A percentile compares a stretch with the other conserved stretches of the same genome.
These are phyloP conservation scores for Zophobas morio DNA, from an alignment of 1,140 invertebrate species.

Conservation along the genomic window DNA sequence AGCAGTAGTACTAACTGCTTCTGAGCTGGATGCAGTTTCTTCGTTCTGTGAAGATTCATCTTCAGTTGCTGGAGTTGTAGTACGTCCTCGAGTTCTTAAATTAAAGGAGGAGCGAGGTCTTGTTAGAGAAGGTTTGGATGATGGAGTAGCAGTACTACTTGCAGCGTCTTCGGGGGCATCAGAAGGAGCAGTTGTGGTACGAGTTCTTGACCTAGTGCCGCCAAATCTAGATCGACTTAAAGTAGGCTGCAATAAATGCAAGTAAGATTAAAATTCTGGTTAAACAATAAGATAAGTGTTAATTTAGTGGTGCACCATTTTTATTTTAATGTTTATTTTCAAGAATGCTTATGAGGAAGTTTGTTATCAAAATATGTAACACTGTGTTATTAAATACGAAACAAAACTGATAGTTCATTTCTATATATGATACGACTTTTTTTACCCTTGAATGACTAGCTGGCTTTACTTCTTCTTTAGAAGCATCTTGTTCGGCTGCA, in stretches of 20 bases:
- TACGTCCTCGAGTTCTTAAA: slow-evolving; percentile 68
- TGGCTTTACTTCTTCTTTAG: slow-evolving; percentile 68
- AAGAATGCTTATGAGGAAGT: no score
- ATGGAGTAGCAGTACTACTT: slow-evolving; percentile 56
- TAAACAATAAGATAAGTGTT: no score
- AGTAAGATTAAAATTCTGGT: background rate
- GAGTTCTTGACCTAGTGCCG: slow-evolving; percentile 51
- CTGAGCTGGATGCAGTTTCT: slow-evolving; percentile 62
- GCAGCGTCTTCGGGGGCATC: slow-evolving; percentile 52
- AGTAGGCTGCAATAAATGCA: slow-evolving; percentile 22
- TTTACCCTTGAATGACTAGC: slow-evolving; percentile 61
- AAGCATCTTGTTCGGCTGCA: slow-evolving; percentile 63
- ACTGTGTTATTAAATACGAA: no score
- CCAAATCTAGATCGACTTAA: slow-evolving; percentile 60
- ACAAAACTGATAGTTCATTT: no score
- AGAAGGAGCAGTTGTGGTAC: slow-evolving; percentile 60
- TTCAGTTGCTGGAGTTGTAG: slow-evolving; percentile 63
- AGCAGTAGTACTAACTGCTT: slow-evolving; percentile 60
- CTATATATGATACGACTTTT: background rate
- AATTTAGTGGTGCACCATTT: no score
- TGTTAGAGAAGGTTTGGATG: slow-evolving; percentile 61
- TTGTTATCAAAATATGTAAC: no score
- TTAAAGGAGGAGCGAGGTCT: slow-evolving; percentile 73
- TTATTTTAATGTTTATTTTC: no score
- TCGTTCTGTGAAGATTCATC: slow-evolving; percentile 33